Percentiles rank a stretch among this genome's conserved stretches.
Conservation (phyloP, 2,888 invertebrate genomes). For the Polymixis lichenea region DNA sequence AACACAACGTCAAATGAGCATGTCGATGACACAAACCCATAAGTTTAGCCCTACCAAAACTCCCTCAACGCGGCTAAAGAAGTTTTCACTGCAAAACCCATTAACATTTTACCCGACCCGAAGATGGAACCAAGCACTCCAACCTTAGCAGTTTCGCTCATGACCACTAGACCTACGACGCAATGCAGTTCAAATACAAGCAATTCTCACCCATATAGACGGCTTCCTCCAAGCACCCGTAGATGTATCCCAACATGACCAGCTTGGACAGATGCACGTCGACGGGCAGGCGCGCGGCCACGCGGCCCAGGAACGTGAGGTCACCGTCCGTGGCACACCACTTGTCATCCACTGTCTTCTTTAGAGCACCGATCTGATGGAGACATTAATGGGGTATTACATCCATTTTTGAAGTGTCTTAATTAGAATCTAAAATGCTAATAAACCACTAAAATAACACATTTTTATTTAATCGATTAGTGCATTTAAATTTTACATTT, state of each 20-base stretch:
- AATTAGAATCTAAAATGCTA: no score
- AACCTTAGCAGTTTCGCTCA: neutral
- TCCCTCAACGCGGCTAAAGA: no score
- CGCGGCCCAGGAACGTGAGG: constrained; percentile 95
- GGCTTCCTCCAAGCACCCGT: constrained; percentile 95
- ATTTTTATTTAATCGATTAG: no score
- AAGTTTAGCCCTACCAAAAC: no score
- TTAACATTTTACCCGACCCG: neutral
- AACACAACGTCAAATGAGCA: no score
- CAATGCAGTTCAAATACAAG: neutral
- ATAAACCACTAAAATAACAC: no score
- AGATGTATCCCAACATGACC: constrained; percentile 96
- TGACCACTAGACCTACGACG: neutral
- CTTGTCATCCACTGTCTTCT: constrained; percentile 89
- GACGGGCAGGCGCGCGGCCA: constrained; percentile 96
- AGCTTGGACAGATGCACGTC: constrained; percentile 95
- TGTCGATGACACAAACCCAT: no score
- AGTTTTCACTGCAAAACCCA: neutral
- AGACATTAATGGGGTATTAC: no score
- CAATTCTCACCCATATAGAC: constrained; percentile 93
- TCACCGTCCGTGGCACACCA: constrained; percentile 94
- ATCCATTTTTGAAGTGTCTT: no score
- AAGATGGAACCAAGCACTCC: neutral
- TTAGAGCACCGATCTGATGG: constrained; percentile 94
- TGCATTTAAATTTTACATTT: no score